Evolutionary conservation across 2,113 vertebrate species (phyloP).

Genomic region (Dissostichus mawsoni): DNA sequence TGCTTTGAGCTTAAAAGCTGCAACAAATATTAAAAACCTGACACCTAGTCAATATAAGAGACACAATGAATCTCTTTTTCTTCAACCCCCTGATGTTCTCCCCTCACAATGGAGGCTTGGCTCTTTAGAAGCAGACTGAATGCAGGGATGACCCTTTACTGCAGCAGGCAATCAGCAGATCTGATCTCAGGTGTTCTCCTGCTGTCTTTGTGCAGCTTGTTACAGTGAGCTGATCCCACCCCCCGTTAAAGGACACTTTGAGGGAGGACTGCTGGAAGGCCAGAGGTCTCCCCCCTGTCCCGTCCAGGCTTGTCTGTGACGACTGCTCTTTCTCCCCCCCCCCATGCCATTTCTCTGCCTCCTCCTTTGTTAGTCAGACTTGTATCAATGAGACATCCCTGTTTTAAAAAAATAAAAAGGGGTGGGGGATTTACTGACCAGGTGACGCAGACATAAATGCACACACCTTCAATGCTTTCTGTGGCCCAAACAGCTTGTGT

Average conservation of each 20-base stretch:
- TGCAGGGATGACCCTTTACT: slow-evolving; percentile 43
- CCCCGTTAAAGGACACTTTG: slow-evolving; percentile 31
- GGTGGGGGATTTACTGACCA: slow-evolving; percentile 38
- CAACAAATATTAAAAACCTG: neutral
- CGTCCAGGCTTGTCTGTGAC: slow-evolving; percentile 73
- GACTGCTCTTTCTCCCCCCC: slow-evolving; percentile 72
- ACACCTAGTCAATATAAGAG: neutral
- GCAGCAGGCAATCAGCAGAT: slow-evolving; percentile 68
- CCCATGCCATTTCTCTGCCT: slow-evolving; percentile 66
- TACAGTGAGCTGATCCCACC: slow-evolving; percentile 53
- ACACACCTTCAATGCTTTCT: slow-evolving; percentile 43
- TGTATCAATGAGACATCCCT: slow-evolving; percentile 44
- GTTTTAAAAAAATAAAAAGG: slow-evolving; percentile 34
- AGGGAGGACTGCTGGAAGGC: slow-evolving; percentile 60
- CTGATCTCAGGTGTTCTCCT: slow-evolving; percentile 71
- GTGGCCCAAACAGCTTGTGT: slow-evolving; percentile 73
- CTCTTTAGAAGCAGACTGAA: slow-evolving; percentile 53
- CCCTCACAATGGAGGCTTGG: slow-evolving; percentile 56
- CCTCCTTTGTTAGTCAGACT: slow-evolving; percentile 68
- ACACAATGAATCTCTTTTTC: slow-evolving; percentile 17
- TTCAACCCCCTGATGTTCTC: slow-evolving; percentile 61
- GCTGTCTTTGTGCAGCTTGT: slow-evolving; percentile 59
- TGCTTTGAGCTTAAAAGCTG: neutral
- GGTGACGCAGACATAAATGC: slow-evolving; percentile 51
- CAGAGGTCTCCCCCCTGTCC: slow-evolving; percentile 74